Percentiles rank a stretch among this genome's conserved stretches.
Evolutionary conservation across 2,888 invertebrate species (phyloP).

Genomic region (Drosophila prostipennis): DNA sequence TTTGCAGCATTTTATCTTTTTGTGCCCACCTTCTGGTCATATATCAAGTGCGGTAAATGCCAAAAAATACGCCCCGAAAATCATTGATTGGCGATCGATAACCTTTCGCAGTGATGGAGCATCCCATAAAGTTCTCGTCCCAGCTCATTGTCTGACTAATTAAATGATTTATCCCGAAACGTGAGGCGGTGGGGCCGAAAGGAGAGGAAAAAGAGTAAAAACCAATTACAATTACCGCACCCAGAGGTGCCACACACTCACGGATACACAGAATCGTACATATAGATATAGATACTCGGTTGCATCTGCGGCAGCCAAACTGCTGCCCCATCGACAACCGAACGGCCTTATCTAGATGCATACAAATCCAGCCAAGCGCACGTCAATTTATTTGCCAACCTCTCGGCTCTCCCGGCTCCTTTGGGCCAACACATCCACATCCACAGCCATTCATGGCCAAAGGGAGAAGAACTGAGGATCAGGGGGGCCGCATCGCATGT

Average conservation of each 20-base stretch:
- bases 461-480: conserved; percentile 1
- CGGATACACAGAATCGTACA: conserved; percentile 20
- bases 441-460: conserved; percentile 26
- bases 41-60: conserved; percentile 69
- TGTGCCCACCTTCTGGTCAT: conserved; percentile 52
- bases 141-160: conserved; percentile 76
- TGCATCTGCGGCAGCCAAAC: conserved; percentile 41
- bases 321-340: conserved; percentile 41
- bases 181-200: conserved; percentile 53
- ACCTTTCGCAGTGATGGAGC: conserved; percentile 56
- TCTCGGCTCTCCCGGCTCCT: conserved; percentile 50
- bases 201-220: conserved; percentile 56
- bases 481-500: conserved; percentile 13
- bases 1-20: conserved; percentile 49
- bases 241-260: conserved; percentile 77
- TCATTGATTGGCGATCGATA: conserved; percentile 60
- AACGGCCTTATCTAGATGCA: conserved; percentile 78
- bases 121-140: conserved; percentile 38
- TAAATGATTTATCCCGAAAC: conserved; percentile 81
- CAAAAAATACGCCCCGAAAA: conserved; percentile 60
- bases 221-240: conserved; percentile 82
- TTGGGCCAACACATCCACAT: conserved; percentile 28
- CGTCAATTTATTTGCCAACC: conserved; percentile 81
- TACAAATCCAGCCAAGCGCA: conserved; percentile 80
- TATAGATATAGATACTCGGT: conserved; percentile 43